phyloP scores from a whole-genome alignment of 2,113 vertebrate species.

The Azemiops feae region DNA sequence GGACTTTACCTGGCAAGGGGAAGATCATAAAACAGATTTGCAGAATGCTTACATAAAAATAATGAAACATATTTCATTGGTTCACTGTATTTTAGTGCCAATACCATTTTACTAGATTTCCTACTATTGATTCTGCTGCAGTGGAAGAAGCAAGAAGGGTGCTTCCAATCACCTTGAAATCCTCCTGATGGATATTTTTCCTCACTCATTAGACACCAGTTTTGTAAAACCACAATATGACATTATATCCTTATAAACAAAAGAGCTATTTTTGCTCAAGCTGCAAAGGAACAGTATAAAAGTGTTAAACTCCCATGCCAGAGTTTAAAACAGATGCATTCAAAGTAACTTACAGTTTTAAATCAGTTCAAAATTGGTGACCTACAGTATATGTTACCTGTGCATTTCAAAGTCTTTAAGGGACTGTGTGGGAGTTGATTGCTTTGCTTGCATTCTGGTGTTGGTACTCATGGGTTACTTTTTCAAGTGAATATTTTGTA shows the following conservation, averaged over 20 bases:
- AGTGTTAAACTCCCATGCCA: background rate
- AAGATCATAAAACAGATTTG: background rate
- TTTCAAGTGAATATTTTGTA: background rate
- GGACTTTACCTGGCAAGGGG: background rate
- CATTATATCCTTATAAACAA: constrained; percentile 18
- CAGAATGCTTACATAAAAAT: background rate
- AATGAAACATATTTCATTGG: background rate
- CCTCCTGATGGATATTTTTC: background rate
- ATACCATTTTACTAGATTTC: background rate
- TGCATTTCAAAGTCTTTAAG: background rate
- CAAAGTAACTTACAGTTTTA: background rate
- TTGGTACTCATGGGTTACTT: background rate
- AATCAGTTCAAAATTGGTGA: background rate
- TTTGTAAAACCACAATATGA: background rate
- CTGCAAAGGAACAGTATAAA: background rate
- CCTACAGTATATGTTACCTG: background rate
- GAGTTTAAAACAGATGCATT: background rate
- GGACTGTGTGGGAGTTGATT: background rate
- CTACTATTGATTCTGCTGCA: background rate
- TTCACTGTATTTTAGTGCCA: background rate
- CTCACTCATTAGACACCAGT: background rate
- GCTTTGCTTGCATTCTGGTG: background rate
- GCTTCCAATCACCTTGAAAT: background rate
- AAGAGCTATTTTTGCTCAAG: background rate
- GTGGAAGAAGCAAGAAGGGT: background rate